phyloP scores from a whole-genome alignment of 2,888 invertebrate species.

The Chaitophorus viminalis region DNA sequence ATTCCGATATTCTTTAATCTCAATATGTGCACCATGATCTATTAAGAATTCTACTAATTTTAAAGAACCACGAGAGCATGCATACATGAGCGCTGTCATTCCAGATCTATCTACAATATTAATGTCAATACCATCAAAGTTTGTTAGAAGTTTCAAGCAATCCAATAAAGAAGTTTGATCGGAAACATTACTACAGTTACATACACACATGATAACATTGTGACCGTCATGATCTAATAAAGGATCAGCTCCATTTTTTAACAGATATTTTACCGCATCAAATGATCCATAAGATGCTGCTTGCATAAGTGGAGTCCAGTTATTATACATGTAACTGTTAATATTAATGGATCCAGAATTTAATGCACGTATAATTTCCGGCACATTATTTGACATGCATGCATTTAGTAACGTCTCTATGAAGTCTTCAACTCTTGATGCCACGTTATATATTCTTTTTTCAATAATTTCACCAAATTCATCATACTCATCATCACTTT shows the following conservation, averaged over 20 bases:
- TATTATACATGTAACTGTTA: conserved; percentile 19
- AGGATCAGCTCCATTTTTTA: conserved; percentile 53
- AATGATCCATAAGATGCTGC: conserved; percentile 46
- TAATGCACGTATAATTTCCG: conserved; percentile 34
- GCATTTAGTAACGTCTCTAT: neutral
- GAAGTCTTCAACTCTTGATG: conserved; percentile 16
- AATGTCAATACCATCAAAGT: conserved; percentile 7
- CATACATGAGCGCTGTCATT: conserved; percentile 51
- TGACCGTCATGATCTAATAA: conserved; percentile 29
- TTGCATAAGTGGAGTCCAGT: conserved; percentile 44
- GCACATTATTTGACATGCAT: conserved; percentile 18
- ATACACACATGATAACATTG: conserved; percentile 54
- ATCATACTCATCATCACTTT: conserved; percentile 48
- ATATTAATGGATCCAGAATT: neutral
- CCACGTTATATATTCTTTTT: neutral
- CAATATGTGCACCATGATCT: conserved; percentile 38
- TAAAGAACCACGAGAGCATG: conserved; percentile 27
- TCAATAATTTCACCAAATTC: conserved; percentile 43
- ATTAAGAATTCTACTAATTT: conserved; percentile 37
- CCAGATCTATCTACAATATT: conserved; percentile 44
- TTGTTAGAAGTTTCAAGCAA: conserved; percentile 18
- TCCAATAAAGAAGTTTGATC: conserved; percentile 30
- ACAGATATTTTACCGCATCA: conserved; percentile 47
- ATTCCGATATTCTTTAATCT: neutral
- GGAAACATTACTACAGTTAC: conserved; percentile 11